Percentiles rank a stretch among this genome's conserved stretches.
These are phyloP conservation scores for Encarsia formosa DNA, from an alignment of 2,888 invertebrate species.

Conservation along the genomic window DNA sequence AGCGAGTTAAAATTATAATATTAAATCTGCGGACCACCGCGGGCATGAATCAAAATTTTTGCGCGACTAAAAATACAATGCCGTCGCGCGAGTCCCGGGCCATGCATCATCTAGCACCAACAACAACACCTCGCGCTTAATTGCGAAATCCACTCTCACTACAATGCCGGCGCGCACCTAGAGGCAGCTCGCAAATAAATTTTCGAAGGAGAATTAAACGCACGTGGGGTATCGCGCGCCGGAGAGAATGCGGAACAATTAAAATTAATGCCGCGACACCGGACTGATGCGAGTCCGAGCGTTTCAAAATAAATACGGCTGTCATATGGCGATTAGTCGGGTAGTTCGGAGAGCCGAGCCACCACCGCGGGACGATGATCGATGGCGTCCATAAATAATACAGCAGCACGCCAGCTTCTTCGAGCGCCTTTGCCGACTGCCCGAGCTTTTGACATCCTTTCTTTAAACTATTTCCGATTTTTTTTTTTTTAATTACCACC, in stretches of 20 bases:
- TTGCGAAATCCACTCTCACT: too few relatives aligned
- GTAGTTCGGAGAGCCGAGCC: constrained; percentile 32
- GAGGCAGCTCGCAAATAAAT: too few relatives aligned
- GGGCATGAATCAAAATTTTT: too few relatives aligned
- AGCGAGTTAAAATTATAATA: too few relatives aligned
- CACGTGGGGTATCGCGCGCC: background rate
- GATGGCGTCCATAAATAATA: constrained; percentile 51
- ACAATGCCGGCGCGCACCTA: too few relatives aligned
- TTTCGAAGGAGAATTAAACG: background rate
- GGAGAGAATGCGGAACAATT: constrained; percentile 39
- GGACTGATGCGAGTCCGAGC: constrained; percentile 41
- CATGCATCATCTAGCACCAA: too few relatives aligned
- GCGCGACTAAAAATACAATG: too few relatives aligned
- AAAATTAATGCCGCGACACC: constrained; percentile 43
- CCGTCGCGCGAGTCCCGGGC: too few relatives aligned
- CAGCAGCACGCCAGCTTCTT: constrained; percentile 31
- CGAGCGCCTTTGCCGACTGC: background rate
- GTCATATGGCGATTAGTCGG: constrained; percentile 51
- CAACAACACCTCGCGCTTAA: too few relatives aligned
- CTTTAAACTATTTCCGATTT: too few relatives aligned
- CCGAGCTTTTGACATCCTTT: background rate
- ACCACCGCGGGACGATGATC: constrained; percentile 46
- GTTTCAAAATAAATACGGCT: constrained; percentile 49
- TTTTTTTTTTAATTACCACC: too few relatives aligned
- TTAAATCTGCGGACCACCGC: too few relatives aligned